A percentile compares a stretch with the other conserved stretches of the same genome.
Conservation (phyloP, 2,797 vertebrate genomes). For the Spea hammondii region DNA sequence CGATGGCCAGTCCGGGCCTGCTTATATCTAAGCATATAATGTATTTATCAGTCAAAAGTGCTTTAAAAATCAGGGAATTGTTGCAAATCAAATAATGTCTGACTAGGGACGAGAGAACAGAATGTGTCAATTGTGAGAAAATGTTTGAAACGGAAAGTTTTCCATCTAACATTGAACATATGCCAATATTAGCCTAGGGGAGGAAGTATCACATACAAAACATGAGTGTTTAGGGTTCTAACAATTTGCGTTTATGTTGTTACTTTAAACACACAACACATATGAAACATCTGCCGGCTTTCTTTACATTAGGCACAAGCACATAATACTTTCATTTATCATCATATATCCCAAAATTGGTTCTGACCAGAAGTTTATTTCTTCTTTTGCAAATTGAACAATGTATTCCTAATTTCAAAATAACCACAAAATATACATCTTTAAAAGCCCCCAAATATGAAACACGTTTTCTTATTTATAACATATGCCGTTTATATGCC, state of each 20-base stretch:
- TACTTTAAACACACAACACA: background rate
- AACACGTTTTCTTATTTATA: background rate
- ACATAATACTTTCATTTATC: background rate
- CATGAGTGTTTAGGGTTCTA: background rate
- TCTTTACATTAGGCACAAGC: background rate
- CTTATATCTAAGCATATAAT: too few species aligned
- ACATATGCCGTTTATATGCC: background rate
- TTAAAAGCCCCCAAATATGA: background rate
- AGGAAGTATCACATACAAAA: constrained; percentile 12
- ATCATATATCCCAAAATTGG: background rate
- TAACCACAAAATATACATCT: background rate
- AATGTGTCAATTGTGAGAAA: background rate
- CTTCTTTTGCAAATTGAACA: background rate
- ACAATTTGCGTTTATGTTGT: background rate
- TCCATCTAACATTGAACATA: constrained; percentile 13
- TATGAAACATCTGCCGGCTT: constrained; percentile 5
- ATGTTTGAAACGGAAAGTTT: background rate
- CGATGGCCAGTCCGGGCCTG: too few species aligned
- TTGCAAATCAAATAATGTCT: too few species aligned
- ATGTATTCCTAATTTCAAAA: background rate
- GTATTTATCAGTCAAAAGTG: too few species aligned
- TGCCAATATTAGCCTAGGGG: background rate
- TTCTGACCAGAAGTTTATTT: background rate
- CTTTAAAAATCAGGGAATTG: too few species aligned
- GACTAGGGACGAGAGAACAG: too few species aligned